Base-by-base conservation (phyloP, 37 sponge, comb jelly and placozoan species). In the Chondrosia reniformis region DNA sequence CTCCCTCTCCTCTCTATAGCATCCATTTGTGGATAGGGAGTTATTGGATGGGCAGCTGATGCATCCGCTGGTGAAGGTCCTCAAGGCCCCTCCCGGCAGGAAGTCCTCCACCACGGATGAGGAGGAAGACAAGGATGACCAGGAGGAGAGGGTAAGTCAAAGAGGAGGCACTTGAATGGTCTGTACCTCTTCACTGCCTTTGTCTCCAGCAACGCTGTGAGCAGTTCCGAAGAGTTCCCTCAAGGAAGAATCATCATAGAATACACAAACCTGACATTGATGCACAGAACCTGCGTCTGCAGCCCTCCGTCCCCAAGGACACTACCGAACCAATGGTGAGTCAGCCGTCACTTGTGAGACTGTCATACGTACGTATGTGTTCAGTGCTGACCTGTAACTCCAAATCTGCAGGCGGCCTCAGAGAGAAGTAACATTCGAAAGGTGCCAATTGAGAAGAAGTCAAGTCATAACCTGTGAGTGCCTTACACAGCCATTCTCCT, bases 61-160 rank as follows among this genome's bases (percentile, higher is more conserved):
- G 84, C 25, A 81, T 31, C 73, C 84, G 17, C 77, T 88, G 44
- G 73, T 88, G 46, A 76, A 52, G 45, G 89, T 80, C 3, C 80
- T 88, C 15, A 81, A 78, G 41, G 88, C 88, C 41, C 88, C 88
- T 19, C 79, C 75, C 74, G 76, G 79, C 33, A 87, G 81, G 34
- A 64, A 76, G 49, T 73, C 72, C 36, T 41, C 67, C 8, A 57
- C 83, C 8, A 88, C 63, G 2, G 81, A 75, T 27, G 54, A 43
- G 3, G 77, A 81, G 12, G 83, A 83, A 12, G 83, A 83, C 42
- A 63, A 81, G 1, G 64, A 79, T 33, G 83, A 83, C 9, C n/a
- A 33, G 4, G 87, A 91, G 17, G 81, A 87, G 52, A 55, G 45
- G 33, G 54, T 17, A 49, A 49, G 12, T 49, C 54, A 19, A 12